Conservation (phyloP, 2,888 invertebrate species). For the Aporophyla lueneburgensis region DNA sequence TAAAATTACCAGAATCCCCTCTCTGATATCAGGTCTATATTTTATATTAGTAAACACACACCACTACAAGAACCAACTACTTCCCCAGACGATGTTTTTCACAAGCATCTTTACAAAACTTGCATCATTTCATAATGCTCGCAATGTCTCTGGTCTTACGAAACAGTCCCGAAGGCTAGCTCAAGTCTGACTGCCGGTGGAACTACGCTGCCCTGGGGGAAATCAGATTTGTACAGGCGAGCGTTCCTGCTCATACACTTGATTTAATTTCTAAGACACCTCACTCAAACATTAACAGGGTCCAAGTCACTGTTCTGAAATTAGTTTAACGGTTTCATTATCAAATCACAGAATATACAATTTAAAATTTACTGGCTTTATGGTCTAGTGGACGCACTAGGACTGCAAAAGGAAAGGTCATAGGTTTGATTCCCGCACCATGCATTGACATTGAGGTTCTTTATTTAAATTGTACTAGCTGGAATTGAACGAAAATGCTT, state of each 20-base stretch:
- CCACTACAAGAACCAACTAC: background rate
- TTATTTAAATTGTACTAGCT: background rate
- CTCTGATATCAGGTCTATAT: no score
- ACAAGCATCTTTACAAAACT: background rate
- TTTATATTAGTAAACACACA: no score
- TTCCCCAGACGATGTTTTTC: background rate
- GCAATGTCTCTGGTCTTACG: background rate
- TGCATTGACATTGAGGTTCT: no score
- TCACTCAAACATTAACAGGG: slow-evolving; percentile 22
- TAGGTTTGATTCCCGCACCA: background rate
- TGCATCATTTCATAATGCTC: background rate
- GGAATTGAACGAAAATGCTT: no score
- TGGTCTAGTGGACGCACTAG: background rate
- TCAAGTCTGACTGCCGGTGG: slow-evolving; percentile 16
- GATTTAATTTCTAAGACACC: slow-evolving; percentile 39
- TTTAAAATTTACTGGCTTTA: background rate
- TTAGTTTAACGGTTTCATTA: slow-evolving; percentile 11
- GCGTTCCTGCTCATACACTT: slow-evolving; percentile 45
- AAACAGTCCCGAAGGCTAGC: slow-evolving; percentile 2
- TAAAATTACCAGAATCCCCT: no score
- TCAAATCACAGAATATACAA: no score
- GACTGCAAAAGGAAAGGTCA: background rate
- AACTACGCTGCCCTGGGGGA: slow-evolving; percentile 38
- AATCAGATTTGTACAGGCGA: slow-evolving; percentile 51
- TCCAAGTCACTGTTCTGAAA: background rate